Conservation (phyloP, 2,113 vertebrate species). For the Polypterus bichir region DNA sequence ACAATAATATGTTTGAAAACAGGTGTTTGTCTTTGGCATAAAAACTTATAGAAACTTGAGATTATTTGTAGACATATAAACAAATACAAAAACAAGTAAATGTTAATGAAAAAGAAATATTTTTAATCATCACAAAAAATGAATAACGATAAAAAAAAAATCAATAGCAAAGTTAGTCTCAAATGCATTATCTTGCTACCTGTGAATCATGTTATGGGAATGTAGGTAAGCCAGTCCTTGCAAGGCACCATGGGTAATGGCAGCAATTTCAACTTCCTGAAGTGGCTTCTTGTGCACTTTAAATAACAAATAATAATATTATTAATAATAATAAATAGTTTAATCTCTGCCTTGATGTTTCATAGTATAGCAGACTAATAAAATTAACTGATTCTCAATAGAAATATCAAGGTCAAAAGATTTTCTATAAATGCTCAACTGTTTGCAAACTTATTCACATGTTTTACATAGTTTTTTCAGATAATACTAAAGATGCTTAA, state of each 20-base stretch:
- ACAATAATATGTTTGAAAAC: background rate
- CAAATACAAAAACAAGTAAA: too few species aligned
- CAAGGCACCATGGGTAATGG: conserved; percentile 98
- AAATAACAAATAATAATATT: conserved; percentile 6
- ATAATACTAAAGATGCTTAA: too few species aligned
- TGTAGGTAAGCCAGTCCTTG: conserved; percentile 95
- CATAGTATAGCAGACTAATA: background rate
- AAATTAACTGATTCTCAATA: background rate
- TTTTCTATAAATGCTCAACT: too few species aligned
- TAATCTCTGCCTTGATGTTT: background rate
- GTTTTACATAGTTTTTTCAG: too few species aligned
- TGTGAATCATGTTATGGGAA: conserved; percentile 93
- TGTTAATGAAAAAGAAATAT: too few species aligned
- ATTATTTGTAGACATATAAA: too few species aligned
- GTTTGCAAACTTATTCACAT: too few species aligned
- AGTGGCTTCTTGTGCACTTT: conserved; percentile 96
- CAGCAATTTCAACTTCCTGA: conserved; percentile 96
- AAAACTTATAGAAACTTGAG: too few species aligned
- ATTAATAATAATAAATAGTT: background rate
- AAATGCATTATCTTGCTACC: conserved; percentile 43
- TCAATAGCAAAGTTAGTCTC: too few species aligned
- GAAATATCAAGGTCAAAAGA: background rate
- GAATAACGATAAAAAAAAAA: too few species aligned
- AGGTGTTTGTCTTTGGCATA: conserved; percentile 1
- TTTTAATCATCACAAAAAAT: too few species aligned